Evolutionary conservation across 1,140 invertebrate genomes (phyloP).

Genomic region (Paraescarpia echinospica): DNA sequence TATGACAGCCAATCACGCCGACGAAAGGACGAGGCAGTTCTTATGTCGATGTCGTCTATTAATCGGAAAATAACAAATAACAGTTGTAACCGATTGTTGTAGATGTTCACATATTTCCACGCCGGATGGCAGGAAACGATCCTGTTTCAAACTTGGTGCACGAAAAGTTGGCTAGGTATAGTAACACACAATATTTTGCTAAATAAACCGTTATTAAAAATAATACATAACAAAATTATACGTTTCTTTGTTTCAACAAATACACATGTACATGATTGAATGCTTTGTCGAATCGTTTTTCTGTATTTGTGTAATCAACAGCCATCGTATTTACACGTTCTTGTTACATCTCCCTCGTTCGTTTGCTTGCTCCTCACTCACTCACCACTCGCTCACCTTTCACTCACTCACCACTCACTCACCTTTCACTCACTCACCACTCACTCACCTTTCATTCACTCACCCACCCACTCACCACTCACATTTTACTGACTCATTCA

Average conservation of each 20-base stretch:
- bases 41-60: neutral
- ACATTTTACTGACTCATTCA: neutral
- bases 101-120: neutral
- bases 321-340: no score
- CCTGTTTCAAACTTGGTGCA: neutral
- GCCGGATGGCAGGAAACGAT: neutral
- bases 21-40: neutral
- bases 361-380: no score
- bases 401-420: no score
- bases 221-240: neutral
- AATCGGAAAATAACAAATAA: neutral
- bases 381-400: no score
- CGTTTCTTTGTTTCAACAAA: neutral
- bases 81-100: neutral
- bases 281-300: no score
- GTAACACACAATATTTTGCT: neutral
- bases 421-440: no score
- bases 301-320: no score
- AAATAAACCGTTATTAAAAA: neutral
- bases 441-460: no score
- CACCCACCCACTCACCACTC: neutral
- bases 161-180: neutral
- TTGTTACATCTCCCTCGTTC: no score
- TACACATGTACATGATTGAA: neutral
- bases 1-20: neutral